Evolutionary conservation across 2,797 vertebrate genomes (phyloP).

Genomic region (Holocentrus rufus): DNA sequence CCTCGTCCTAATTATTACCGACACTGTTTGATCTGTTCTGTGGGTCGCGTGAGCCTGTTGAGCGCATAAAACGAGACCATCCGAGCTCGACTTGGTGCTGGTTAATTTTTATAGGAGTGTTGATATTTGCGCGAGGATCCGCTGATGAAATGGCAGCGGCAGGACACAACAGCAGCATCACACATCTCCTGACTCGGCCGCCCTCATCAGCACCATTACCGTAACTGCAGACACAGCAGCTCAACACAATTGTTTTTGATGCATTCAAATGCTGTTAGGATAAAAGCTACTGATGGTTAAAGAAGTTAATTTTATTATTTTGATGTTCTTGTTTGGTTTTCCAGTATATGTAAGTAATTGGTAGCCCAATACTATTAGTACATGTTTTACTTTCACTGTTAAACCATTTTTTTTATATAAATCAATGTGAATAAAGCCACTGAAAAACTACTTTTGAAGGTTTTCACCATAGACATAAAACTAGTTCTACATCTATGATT

Average conservation of each 20-base stretch:
- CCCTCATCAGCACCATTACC: conserved; percentile 84
- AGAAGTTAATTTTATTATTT: no score
- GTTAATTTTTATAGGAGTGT: not conserved
- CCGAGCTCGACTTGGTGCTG: not conserved
- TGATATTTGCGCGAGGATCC: conserved; percentile 48
- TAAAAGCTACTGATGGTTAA: not conserved
- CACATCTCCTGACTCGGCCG: conserved; percentile 83
- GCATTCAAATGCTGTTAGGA: conserved; percentile 35
- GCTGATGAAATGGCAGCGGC: conserved; percentile 89
- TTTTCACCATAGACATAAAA: no score
- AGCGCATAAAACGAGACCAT: not conserved
- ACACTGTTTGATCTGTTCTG: not conserved
- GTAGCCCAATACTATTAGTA: no score
- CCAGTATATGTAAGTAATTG: no score
- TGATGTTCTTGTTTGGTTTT: no score
- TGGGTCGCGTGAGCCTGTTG: not conserved
- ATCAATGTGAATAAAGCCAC: no score
- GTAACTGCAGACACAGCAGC: conserved; percentile 75
- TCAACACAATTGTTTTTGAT: conserved; percentile 29
- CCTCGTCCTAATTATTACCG: not conserved
- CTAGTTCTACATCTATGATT: no score
- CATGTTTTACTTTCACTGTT: no score
- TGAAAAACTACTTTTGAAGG: no score
- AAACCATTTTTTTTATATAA: no score
- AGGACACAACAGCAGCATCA: conserved; percentile 82